Percentiles rank a stretch among this genome's conserved stretches.
Conservation (phyloP, 2,888 invertebrate species). For the Neoitamus cyanurus region DNA sequence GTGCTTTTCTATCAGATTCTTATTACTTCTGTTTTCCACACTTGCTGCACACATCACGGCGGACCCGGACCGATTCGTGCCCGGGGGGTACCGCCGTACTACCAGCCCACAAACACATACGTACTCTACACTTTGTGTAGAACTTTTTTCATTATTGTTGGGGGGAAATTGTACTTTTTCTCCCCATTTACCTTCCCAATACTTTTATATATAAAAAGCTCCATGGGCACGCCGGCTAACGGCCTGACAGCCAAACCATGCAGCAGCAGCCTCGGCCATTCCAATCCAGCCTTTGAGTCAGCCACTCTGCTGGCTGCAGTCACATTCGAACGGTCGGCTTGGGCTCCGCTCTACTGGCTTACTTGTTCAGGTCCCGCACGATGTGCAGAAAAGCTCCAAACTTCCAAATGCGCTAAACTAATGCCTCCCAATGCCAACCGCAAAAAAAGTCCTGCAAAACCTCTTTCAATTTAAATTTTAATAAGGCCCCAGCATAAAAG, state of each 20-base stretch:
- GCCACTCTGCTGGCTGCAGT: slow-evolving; percentile 13
- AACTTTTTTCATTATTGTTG: background rate
- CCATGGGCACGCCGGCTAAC: slow-evolving; percentile 14
- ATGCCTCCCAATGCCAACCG: background rate
- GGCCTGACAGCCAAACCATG: slow-evolving; percentile 6
- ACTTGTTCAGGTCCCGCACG: background rate
- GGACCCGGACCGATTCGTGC: background rate
- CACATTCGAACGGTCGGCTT: background rate
- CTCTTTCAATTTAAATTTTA: slow-evolving; percentile 12
- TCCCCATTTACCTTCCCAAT: slow-evolving; percentile 12
- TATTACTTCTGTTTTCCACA: slow-evolving; percentile 41
- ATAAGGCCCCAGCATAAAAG: background rate
- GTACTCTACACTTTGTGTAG: background rate
- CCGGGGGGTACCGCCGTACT: background rate
- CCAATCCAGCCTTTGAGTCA: background rate
- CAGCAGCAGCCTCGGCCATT: background rate
- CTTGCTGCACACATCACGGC: background rate
- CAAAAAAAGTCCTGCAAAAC: background rate
- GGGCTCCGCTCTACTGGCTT: background rate
- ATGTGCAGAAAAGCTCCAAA: background rate
- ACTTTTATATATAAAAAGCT: slow-evolving; percentile 26
- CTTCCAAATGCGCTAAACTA: background rate
- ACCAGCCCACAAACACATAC: background rate
- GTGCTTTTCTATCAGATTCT: slow-evolving; percentile 46
- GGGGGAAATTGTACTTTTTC: slow-evolving; percentile 36